phyloP scores from a whole-genome alignment of 2,113 vertebrate genomes.

The Anser cygnoides region DNA sequence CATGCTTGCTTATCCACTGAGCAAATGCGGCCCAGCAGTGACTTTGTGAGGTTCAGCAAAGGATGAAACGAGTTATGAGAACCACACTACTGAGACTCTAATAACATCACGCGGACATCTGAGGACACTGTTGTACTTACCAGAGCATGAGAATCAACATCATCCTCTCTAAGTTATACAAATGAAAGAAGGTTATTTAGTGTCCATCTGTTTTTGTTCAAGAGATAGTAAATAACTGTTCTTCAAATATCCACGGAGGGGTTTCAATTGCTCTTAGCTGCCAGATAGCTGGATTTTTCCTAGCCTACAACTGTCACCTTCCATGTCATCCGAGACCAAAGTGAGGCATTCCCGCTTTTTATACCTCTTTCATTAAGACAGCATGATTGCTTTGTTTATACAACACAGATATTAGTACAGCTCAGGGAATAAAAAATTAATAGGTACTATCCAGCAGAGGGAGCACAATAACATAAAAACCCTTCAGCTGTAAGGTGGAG shows the following conservation, averaged over 20 bases:
- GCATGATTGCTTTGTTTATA: background rate
- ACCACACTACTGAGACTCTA: background rate
- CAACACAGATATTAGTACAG: background rate
- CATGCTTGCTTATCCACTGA: background rate
- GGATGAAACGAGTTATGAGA: background rate
- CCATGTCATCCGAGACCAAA: background rate
- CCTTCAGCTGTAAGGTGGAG: background rate
- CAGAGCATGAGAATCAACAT: background rate
- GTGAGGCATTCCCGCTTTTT: background rate
- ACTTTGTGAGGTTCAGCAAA: background rate
- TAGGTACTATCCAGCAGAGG: constrained; percentile 60
- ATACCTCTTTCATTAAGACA: background rate
- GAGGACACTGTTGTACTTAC: background rate
- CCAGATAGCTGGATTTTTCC: background rate
- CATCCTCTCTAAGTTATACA: background rate
- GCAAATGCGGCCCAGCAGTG: background rate
- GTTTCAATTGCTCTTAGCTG: background rate
- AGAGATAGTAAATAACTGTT: background rate
- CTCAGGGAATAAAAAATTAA: constrained; percentile 5
- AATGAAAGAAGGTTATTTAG: constrained; percentile 9
- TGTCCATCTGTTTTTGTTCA: background rate
- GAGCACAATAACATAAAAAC: constrained; percentile 38
- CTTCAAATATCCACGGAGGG: background rate
- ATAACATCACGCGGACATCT: background rate
- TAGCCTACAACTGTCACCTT: background rate